Conservation (phyloP, 2,113 vertebrate species). For the Neolamprologus fasciatus region DNA sequence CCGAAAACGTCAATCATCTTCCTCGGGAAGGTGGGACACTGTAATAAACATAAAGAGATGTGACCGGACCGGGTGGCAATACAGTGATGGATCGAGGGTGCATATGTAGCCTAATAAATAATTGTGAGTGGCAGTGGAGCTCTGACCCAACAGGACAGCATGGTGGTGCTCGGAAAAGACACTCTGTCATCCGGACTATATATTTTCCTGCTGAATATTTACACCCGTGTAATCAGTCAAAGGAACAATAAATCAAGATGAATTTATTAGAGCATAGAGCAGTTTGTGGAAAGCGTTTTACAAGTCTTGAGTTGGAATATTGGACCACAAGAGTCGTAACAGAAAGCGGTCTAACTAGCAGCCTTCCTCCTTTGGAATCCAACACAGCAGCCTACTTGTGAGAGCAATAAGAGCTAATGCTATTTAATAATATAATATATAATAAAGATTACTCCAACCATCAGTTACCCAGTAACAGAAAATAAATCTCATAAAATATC, state of each 20-base stretch:
- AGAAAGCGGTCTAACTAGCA: not conserved
- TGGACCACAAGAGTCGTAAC: not conserved
- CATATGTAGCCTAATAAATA: conserved; percentile 76
- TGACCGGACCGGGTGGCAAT: conserved; percentile 68
- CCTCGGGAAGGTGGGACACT: conserved; percentile 63
- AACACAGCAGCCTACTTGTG: not conserved
- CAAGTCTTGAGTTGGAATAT: not conserved
- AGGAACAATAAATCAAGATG: conserved; percentile 55
- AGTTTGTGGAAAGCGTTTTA: conserved; percentile 25
- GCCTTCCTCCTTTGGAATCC: not conserved
- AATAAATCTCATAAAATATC: not conserved
- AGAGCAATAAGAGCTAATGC: not conserved
- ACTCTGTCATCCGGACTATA: conserved; percentile 51
- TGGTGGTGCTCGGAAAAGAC: conserved; percentile 46
- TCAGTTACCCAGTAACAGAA: not conserved
- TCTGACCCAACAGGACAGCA: conserved; percentile 54
- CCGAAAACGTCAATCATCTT: conserved; percentile 70
- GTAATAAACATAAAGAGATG: conserved; percentile 76
- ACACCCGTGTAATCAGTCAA: conserved; percentile 62
- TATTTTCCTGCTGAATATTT: conserved; percentile 63
- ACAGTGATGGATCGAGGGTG: conserved; percentile 72
- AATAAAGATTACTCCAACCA: not conserved
- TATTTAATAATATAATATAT: not conserved
- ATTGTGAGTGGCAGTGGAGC: conserved; percentile 64
- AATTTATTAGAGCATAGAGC: conserved; percentile 40